Percentiles rank a stretch among this genome's conserved stretches.
Conservation (phyloP, 2,797 vertebrate genomes). For the Saxicola maurus region DNA sequence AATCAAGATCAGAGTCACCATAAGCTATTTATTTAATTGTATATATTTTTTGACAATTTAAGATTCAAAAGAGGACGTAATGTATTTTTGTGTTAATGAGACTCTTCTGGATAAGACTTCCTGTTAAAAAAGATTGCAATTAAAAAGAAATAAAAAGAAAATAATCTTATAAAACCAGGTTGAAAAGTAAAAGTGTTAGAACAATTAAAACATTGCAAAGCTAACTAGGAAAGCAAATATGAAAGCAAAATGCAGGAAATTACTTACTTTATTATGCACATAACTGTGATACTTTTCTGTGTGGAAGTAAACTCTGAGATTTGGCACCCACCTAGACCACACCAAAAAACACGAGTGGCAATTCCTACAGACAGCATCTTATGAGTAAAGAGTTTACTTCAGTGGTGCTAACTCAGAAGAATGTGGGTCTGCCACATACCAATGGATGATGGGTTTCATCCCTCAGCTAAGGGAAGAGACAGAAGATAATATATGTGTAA, state of each 20-base stretch:
- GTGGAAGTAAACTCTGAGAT: neutral
- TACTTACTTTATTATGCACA: neutral
- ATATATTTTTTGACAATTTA: neutral
- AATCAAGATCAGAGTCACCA: neutral
- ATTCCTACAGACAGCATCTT: neutral
- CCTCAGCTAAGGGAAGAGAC: neutral
- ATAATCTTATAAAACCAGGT: neutral
- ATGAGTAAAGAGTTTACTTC: neutral
- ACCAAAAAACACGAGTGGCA: neutral
- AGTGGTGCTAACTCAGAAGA: neutral
- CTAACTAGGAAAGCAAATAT: neutral
- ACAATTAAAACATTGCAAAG: neutral
- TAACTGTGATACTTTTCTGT: neutral
- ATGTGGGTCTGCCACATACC: neutral
- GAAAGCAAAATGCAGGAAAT: neutral
- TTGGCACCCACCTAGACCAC: neutral
- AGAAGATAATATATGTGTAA: accelerated
- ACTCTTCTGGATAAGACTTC: neutral
- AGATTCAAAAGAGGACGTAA: neutral
- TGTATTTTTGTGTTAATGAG: neutral
- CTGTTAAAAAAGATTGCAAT: neutral
- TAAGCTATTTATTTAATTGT: neutral
- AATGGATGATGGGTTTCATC: neutral
- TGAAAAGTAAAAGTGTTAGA: neutral
- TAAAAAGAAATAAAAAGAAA: neutral